A percentile compares a stretch with the other conserved stretches of the same genome.
phyloP scores from a whole-genome alignment of 1,140 invertebrate species.

The Popillia japonica region DNA sequence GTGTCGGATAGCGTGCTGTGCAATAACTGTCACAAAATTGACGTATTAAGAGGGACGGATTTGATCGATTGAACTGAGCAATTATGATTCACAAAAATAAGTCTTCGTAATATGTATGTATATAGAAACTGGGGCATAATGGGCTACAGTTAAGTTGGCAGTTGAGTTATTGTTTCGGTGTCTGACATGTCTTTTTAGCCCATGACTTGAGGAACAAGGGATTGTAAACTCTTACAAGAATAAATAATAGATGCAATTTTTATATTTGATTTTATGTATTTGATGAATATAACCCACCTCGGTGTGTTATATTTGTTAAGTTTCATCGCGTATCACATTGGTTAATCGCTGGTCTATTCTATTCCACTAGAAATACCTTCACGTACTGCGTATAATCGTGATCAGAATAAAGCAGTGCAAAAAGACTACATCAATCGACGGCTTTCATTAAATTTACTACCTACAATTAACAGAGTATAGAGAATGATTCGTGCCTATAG shows the following conservation, averaged over 20 bases:
- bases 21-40: neutral
- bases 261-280: too few species aligned
- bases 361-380: neutral
- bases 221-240: neutral
- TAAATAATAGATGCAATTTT: too few species aligned
- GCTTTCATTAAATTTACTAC: conserved; percentile 7
- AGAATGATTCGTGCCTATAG: neutral
- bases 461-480: neutral
- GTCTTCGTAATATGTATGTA: too few species aligned
- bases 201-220: neutral
- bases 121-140: too few species aligned
- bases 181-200: neutral
- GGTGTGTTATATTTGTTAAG: neutral
- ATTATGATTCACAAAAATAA: too few species aligned
- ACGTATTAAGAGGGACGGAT: neutral
- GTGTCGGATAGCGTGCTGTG: neutral
- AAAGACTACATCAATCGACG: conserved; percentile 10
- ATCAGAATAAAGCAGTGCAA: conserved; percentile 14
- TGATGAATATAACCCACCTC: neutral
- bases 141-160: neutral
- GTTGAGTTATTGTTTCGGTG: neutral
- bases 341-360: conserved; percentile 9
- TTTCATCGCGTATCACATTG: conserved; percentile 5
- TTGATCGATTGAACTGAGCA: neutral
- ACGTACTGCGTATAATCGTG: neutral